These are phyloP conservation scores for Macaria liturata DNA, from an alignment of 2,888 invertebrate species.

Conservation along the genomic window DNA sequence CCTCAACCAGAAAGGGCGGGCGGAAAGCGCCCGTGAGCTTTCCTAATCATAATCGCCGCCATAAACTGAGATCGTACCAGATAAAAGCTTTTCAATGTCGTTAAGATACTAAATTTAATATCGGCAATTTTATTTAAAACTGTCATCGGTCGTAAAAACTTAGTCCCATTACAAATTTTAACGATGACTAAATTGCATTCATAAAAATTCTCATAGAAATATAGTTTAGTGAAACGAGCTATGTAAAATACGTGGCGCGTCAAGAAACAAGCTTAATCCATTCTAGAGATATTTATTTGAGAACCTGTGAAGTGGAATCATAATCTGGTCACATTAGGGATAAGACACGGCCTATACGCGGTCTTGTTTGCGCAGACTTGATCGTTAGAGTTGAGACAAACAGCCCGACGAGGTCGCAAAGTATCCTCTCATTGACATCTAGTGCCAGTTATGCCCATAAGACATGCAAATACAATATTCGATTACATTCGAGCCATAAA, in stretches of 20 bases:
- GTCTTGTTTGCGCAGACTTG: constrained; percentile 15
- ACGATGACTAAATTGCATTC: constrained; percentile 29
- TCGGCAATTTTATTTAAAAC: constrained; percentile 29
- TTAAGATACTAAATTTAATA: constrained; percentile 30
- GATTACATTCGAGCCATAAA: constrained; percentile 30
- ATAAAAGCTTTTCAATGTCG: constrained; percentile 32
- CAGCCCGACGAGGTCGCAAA: constrained; percentile 21
- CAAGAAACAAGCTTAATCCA: constrained; percentile 2
- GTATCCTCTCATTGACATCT: constrained; percentile 22
- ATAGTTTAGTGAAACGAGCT: constrained; percentile 11
- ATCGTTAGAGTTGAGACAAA: constrained; percentile 25
- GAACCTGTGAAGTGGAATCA: constrained; percentile 3
- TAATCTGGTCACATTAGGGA: constrained; percentile 12
- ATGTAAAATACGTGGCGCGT: neutral
- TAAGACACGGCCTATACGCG: constrained; percentile 16
- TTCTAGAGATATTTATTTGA: constrained; percentile 8
- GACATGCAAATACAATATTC: constrained; percentile 29
- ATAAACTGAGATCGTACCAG: constrained; percentile 29
- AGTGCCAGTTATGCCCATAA: constrained; percentile 21
- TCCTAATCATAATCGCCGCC: constrained; percentile 28
- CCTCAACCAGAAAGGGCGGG: constrained; percentile 14
- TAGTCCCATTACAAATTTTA: constrained; percentile 31
- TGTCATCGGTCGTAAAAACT: constrained; percentile 33
- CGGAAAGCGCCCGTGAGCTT: constrained; percentile 19
- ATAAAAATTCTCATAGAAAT: constrained; percentile 19